Base-by-base conservation (phyloP, 2,113 vertebrate species). In the Tretioscincus oriximinensis region DNA sequence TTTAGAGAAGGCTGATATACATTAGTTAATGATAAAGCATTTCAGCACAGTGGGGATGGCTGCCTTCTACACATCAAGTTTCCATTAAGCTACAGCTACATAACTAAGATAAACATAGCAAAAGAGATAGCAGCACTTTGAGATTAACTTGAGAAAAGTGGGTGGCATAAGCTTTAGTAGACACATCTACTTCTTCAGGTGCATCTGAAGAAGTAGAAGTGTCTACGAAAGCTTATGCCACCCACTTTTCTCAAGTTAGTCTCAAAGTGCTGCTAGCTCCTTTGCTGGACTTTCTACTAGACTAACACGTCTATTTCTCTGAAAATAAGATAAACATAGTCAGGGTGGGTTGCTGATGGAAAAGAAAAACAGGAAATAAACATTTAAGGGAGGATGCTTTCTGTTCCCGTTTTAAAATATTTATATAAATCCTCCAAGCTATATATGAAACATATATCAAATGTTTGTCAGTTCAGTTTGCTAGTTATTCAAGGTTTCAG, bases 391-490 rank as follows among this genome's bases (percentile, higher is more conserved):
- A 80, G 72, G 26, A n/a, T 29, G n/a, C 49, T 64, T 63, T 80
- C 60, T 64, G 5, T 16, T 28, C 28, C 65, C 28, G 12, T 7
- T 14, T 72, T 41, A 49, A 80, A 80, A 80, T 80, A 80, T 80
- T 73, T 80, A 73, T 64, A 21, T 47, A 47, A 80, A 49, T 7
- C 61, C 41, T 31, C 69, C 20, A 11, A 45, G 68, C 61, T 60
- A 63, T 80, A 72, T 26, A 35, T 7, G 75, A 60, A 65, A 28
- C 22, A 74, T 41, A 18, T 68, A 51, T 66, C 67, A 60, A 75
- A 75, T 41, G 29, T 24, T 49, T 60, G 66, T 75, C 54, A 24
- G n/a, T 41, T 24, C 60, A 29, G 21, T 45, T 78, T 76, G n/a
- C 70, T 78, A 22, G 21, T 58, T 68, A 78, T 68, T 29, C 28